Conservation (phyloP, 2,113 vertebrate genomes). For the Hiodon tergisus region DNA sequence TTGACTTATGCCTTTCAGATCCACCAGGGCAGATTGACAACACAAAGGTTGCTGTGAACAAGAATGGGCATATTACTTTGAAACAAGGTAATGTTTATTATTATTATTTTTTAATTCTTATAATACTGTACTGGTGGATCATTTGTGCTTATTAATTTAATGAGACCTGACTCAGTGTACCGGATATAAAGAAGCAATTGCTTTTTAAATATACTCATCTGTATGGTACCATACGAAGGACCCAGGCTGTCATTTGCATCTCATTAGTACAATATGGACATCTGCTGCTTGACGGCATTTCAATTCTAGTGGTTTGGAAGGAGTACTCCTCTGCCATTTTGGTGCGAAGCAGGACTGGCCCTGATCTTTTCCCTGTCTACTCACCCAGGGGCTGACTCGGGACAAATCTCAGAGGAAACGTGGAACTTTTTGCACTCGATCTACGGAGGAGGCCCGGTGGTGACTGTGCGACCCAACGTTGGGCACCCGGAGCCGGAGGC, state of each 20-base stretch:
- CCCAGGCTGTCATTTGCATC: too few species aligned
- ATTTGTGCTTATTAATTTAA: not conserved
- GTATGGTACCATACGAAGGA: not conserved
- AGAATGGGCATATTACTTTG: slow-evolving; percentile 79
- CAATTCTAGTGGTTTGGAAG: too few species aligned
- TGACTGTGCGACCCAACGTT: slow-evolving; percentile 80
- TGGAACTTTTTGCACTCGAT: slow-evolving; percentile 94
- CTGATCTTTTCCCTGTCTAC: not conserved
- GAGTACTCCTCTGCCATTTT: too few species aligned
- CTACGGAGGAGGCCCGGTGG: slow-evolving; percentile 87
- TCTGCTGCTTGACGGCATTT: too few species aligned
- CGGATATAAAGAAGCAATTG: too few species aligned
- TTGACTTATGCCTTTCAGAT: slow-evolving; percentile 59
- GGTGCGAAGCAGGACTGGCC: too few species aligned
- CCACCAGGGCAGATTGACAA: slow-evolving; percentile 92
- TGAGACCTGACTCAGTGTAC: not conserved
- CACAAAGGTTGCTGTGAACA: slow-evolving; percentile 83
- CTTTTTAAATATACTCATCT: too few species aligned
- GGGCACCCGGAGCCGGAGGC: slow-evolving; percentile 70
- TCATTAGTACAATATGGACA: too few species aligned
- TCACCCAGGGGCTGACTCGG: slow-evolving; percentile 85
- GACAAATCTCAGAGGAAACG: slow-evolving; percentile 97
- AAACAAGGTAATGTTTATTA: slow-evolving; percentile 77
- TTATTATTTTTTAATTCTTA: too few species aligned
- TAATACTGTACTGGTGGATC: not conserved